Percentiles rank a stretch among this genome's conserved stretches.
phyloP scores from a whole-genome alignment of 1,140 invertebrate species.

The Cydia amplana region DNA sequence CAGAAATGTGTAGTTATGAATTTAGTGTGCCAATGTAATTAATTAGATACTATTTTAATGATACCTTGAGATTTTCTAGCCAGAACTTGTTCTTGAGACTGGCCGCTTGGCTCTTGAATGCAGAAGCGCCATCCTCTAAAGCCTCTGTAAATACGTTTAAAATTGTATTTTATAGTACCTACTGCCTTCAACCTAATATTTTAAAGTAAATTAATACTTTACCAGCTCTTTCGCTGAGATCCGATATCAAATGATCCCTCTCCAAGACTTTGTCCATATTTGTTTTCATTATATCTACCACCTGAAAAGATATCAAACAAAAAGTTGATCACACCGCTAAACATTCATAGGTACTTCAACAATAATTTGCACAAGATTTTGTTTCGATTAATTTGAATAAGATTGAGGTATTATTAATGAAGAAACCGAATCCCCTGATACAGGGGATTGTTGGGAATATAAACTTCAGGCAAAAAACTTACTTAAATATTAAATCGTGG shows the following conservation, averaged over 20 bases:
- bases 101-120: constrained; percentile 98
- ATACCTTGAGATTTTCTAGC: constrained; percentile 98
- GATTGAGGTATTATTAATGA: too few relatives aligned
- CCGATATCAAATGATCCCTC: constrained; percentile 96
- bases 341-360: too few relatives aligned
- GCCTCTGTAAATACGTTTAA: constrained; percentile 82
- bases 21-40: not conserved
- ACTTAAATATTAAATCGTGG: too few relatives aligned
- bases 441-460: too few relatives aligned
- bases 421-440: too few relatives aligned
- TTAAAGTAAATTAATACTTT: constrained; percentile 24
- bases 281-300: constrained; percentile 96
- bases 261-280: constrained; percentile 98
- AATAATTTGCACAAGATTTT: too few relatives aligned
- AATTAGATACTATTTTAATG: not conserved
- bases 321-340: not conserved
- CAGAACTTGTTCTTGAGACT: constrained; percentile 99
- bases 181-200: not conserved
- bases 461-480: too few relatives aligned
- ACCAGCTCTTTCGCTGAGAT: constrained; percentile 94
- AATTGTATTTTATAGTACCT: not conserved
- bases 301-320: constrained; percentile 73
- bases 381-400: too few relatives aligned
- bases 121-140: constrained; percentile 96
- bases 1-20: not conserved